Base-by-base conservation (phyloP, 1,140 invertebrate genomes). In the Papilio glaucus region DNA sequence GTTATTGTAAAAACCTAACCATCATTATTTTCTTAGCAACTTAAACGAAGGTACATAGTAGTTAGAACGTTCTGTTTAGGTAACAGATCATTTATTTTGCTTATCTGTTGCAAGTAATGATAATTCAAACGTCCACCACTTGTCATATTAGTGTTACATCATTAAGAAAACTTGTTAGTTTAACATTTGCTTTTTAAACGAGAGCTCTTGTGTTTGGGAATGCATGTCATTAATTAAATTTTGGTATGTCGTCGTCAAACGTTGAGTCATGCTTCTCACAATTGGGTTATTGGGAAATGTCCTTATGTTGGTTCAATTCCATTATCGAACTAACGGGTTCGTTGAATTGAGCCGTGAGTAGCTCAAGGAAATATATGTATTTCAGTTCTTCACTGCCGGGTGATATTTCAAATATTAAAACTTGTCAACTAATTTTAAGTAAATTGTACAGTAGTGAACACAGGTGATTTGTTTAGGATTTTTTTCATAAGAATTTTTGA, bases 181-280 rank as follows among this genome's bases (percentile, higher is more conserved):
- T 85, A 83, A 85, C 80, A 85, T 85, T 85, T 79, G 73, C 82
- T 78, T 72, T 85, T 83, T 82, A 84, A 80, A 82, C 71, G 76
- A 81, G 68, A 69, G 72, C 75, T 78, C 75, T 82, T 53, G 63
- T 81, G 33, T 72, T 60, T 69, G 71, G 73, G 41, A 62, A 60
- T 71, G 62, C 70, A 76, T 76, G 62, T 81, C 75, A 78, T 80
- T 78, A 84, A 84, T 82, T 83, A 80, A 42, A 70, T 81, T 80
- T 85, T 80, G 81, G 84, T 85, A 78, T 69, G 45, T 75, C 76
- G 73, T 73, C 42, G 67, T 33, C 26, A n/a, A n/a, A 49, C 15
- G 38, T 72, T 81, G 80, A 81, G 41, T 79, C 77, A 82, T 74
- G 53, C 45, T 63, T 39, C 37, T 18, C 15, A 41, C 15, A 65